Conservation (phyloP, 2,888 invertebrate species). For the Fragum whitleyi region DNA sequence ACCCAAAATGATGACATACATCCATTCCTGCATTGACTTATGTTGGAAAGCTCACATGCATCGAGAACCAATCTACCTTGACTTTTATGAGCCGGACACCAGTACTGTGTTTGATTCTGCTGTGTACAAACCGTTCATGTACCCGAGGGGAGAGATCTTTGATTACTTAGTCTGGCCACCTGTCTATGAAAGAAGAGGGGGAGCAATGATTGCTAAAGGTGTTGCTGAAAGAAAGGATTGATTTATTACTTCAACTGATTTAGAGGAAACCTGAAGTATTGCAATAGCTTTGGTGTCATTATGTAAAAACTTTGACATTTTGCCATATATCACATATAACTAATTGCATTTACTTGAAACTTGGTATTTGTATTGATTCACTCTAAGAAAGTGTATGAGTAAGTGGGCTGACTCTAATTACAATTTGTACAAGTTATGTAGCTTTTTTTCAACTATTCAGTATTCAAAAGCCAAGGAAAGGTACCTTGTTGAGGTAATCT, state of each 20-base stretch:
- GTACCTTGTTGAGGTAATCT: too few relatives aligned
- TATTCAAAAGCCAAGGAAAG: too few relatives aligned
- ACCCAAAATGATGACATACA: constrained; percentile 17
- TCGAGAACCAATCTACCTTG: constrained; percentile 10
- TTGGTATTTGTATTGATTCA: too few relatives aligned
- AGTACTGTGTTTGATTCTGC: background rate
- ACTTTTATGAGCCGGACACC: constrained; percentile 6
- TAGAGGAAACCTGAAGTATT: too few relatives aligned
- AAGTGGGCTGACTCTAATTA: too few relatives aligned
- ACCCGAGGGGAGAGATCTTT: background rate
- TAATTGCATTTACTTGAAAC: too few relatives aligned
- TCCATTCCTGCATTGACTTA: background rate
- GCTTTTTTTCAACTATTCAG: too few relatives aligned
- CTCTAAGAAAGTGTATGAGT: too few relatives aligned
- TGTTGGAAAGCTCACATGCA: constrained; percentile 18
- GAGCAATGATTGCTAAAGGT: background rate
- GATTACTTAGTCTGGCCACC: constrained; percentile 25
- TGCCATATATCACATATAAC: too few relatives aligned
- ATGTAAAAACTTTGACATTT: too few relatives aligned
- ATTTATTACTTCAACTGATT: background rate
- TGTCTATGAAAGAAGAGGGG: background rate
- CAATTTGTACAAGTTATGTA: too few relatives aligned
- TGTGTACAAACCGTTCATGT: background rate
- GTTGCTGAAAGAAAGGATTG: constrained; percentile 18
- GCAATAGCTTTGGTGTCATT: too few relatives aligned